Conservation (phyloP, 2,113 vertebrate genomes). For the Ahaetulla prasina region DNA sequence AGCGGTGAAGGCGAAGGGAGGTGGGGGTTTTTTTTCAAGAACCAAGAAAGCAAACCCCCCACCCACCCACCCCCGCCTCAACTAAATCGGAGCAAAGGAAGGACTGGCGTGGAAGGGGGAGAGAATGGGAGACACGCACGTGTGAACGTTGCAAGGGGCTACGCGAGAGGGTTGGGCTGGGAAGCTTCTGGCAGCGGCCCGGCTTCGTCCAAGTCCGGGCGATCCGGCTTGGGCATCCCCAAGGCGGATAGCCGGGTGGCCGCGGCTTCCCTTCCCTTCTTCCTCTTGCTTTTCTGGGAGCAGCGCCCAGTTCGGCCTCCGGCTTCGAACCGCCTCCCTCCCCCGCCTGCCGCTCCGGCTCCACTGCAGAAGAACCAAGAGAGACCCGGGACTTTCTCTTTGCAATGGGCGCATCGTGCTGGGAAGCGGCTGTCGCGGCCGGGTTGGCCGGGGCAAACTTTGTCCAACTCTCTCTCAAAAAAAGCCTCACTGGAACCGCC, state of each 20-base stretch:
- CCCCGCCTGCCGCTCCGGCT: background rate
- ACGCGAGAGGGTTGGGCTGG: background rate
- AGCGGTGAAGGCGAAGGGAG: background rate
- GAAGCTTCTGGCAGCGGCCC: background rate
- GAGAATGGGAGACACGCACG: background rate
- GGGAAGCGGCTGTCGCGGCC: background rate
- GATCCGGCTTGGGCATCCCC: background rate
- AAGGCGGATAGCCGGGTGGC: background rate
- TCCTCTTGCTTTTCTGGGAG: background rate
- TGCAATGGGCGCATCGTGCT: rapidly evolving
- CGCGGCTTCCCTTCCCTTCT: background rate
- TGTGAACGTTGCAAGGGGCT: background rate
- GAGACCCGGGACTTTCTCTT: background rate
- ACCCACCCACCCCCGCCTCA: background rate
- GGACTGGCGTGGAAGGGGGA: background rate
- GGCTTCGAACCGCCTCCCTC: background rate
- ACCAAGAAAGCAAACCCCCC: background rate
- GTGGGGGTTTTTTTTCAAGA: no score
- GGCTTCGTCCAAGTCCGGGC: background rate
- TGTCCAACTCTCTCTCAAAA: background rate
- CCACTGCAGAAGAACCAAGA: background rate
- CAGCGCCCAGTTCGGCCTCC: background rate
- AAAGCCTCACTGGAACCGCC: background rate
- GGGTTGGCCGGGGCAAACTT: background rate
- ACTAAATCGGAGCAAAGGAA: background rate